phyloP scores from a whole-genome alignment of 2,888 invertebrate genomes.

The Nomada ferruginata region DNA sequence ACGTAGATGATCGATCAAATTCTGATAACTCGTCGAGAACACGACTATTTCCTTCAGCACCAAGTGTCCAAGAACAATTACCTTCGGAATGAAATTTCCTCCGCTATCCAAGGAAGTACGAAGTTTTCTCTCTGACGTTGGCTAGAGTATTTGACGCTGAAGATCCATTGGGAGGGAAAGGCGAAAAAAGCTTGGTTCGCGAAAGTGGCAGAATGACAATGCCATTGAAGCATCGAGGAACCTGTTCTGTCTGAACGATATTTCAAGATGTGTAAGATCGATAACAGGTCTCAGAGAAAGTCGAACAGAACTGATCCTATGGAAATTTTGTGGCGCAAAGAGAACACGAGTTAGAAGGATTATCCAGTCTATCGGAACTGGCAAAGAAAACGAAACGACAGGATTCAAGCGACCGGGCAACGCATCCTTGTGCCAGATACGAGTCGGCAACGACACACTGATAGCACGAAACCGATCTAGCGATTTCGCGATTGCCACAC shows the following conservation, averaged over 20 bases:
- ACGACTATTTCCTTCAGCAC: background rate
- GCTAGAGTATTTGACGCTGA: background rate
- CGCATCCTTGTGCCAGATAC: slow-evolving; percentile 69
- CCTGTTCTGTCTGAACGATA: slow-evolving; percentile 31
- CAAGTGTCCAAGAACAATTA: background rate
- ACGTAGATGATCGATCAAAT: slow-evolving; percentile 20
- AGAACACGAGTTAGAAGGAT: background rate
- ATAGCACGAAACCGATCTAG: slow-evolving; percentile 46
- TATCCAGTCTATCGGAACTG: too few relatives aligned
- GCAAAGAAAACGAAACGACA: slow-evolving; percentile 37
- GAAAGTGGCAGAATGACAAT: slow-evolving; percentile 44
- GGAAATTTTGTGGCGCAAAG: slow-evolving; percentile 45
- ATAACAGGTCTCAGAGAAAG: slow-evolving; percentile 63
- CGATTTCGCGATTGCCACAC: slow-evolving; percentile 52
- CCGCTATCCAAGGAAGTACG: background rate
- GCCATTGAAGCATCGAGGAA: slow-evolving; percentile 26
- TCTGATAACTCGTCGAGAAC: background rate
- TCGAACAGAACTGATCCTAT: slow-evolving; percentile 44
- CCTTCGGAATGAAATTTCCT: background rate
- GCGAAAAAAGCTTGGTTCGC: slow-evolving; percentile 22
- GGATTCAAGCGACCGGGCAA: slow-evolving; percentile 40
- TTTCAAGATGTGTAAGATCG: slow-evolving; percentile 48
- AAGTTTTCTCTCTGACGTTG: background rate
- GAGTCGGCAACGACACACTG: slow-evolving; percentile 56
- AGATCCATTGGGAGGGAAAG: background rate